phyloP scores from a whole-genome alignment of 1,140 invertebrate genomes.

The Manduca sexta region DNA sequence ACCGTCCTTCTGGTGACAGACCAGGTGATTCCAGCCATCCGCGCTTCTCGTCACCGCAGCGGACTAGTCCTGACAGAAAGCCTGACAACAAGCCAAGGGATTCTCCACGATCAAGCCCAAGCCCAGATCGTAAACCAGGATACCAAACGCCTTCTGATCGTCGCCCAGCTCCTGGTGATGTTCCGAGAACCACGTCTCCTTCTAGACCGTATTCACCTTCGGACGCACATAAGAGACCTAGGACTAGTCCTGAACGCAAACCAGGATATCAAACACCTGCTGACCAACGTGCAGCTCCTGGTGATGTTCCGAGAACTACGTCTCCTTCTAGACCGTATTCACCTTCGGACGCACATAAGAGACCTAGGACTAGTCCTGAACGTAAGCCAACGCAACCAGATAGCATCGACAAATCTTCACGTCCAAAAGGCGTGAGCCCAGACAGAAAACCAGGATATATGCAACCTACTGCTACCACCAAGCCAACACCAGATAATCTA shows the following conservation, averaged over 20 bases:
- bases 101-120: slow-evolving; percentile 13
- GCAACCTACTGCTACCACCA: slow-evolving; percentile 30
- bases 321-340: slow-evolving; percentile 6
- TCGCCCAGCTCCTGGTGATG: neutral
- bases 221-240: slow-evolving; percentile 6
- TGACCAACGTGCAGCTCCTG: neutral
- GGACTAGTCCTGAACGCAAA: slow-evolving; percentile 15
- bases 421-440: slow-evolving; percentile 12
- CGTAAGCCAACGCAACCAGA: neutral
- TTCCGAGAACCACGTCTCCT: slow-evolving; percentile 7
- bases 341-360: slow-evolving; percentile 4
- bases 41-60: neutral
- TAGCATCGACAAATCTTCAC: too few species aligned
- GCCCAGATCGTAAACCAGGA: slow-evolving; percentile 19
- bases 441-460: slow-evolving; percentile 31
- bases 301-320: slow-evolving; percentile 2
- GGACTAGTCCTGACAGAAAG: slow-evolving; percentile 24
- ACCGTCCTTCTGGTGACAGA: slow-evolving; percentile 1
- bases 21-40: neutral
- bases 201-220: slow-evolving; percentile 2
- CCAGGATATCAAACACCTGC: slow-evolving; percentile 2
- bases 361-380: slow-evolving; percentile 18
- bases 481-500: slow-evolving; percentile 15
- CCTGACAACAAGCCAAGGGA: slow-evolving; percentile 4
- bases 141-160: slow-evolving; percentile 2